A percentile compares a stretch with the other conserved stretches of the same genome.
Evolutionary conservation across 2,113 vertebrate species (phyloP).

Genomic region (Halcyon senegalensis): DNA sequence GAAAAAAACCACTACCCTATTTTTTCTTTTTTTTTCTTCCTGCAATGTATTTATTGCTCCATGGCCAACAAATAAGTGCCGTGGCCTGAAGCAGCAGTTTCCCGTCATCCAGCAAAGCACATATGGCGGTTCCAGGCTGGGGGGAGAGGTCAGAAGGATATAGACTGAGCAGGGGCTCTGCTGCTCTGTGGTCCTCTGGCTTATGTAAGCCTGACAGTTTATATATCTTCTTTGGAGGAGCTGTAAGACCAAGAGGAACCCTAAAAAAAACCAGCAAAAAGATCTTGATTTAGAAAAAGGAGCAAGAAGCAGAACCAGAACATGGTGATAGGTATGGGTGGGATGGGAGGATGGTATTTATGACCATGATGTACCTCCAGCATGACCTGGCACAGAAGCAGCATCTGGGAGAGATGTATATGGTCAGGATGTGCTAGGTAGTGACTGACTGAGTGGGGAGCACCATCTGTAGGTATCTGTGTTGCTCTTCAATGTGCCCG

Average conservation of each 20-base stretch:
- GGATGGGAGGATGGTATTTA: neutral
- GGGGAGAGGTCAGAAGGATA: neutral
- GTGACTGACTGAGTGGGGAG: neutral
- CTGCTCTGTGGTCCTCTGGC: neutral
- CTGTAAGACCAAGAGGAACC: neutral
- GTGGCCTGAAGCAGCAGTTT: neutral
- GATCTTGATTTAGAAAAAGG: neutral
- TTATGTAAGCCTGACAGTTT: neutral
- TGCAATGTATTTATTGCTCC: neutral
- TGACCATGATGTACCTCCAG: neutral
- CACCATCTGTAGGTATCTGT: neutral
- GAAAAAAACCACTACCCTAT: no score
- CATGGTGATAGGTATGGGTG: rapidly evolving
- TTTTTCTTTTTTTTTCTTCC: neutral
- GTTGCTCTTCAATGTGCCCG: rapidly evolving
- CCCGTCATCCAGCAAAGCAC: neutral
- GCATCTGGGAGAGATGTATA: rapidly evolving
- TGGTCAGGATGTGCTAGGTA: rapidly evolving
- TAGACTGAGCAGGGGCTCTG: neutral
- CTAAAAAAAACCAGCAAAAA: rapidly evolving
- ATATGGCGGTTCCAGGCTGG: neutral
- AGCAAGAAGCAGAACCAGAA: rapidly evolving
- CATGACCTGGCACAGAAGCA: neutral
- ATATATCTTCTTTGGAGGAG: neutral
- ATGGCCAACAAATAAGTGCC: neutral